phyloP scores from a whole-genome alignment of 2,113 vertebrate genomes.

The Pelmatolapia mariae region DNA sequence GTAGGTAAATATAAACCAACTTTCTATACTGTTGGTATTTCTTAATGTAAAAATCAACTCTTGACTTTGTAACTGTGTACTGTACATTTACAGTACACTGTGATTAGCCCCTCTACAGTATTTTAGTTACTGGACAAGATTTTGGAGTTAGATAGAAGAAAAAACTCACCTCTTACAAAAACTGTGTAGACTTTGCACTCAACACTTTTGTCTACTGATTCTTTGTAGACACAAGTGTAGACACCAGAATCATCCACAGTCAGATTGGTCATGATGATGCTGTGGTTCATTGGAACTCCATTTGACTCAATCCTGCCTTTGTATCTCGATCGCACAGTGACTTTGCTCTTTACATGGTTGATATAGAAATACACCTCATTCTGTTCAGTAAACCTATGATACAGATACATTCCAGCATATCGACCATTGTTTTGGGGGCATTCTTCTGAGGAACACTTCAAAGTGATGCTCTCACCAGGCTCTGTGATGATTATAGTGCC shows the following conservation, averaged over 20 bases:
- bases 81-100: not conserved
- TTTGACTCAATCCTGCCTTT: not conserved
- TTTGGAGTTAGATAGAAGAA: not conserved
- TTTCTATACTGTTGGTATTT: not conserved
- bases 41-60: not conserved
- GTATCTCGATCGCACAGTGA: rapidly evolving
- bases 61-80: not conserved
- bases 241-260: not conserved
- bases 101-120: rapidly evolving
- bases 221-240: constrained; percentile 13
- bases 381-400: rapidly evolving
- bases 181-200: not conserved
- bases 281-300: not conserved
- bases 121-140: not conserved
- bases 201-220: rapidly evolving
- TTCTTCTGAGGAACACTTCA: not conserved
- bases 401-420: constrained; percentile 9
- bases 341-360: rapidly evolving
- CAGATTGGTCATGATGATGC: constrained; percentile 12
- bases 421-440: rapidly evolving
- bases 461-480: not conserved
- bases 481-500: rapidly evolving
- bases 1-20: not conserved
- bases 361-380: not conserved
- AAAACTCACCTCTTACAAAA: not conserved